Percentiles rank a stretch among this genome's conserved stretches.
Evolutionary conservation across 1,140 invertebrate genomes (phyloP).

Genomic region (Euwallacea similis): DNA sequence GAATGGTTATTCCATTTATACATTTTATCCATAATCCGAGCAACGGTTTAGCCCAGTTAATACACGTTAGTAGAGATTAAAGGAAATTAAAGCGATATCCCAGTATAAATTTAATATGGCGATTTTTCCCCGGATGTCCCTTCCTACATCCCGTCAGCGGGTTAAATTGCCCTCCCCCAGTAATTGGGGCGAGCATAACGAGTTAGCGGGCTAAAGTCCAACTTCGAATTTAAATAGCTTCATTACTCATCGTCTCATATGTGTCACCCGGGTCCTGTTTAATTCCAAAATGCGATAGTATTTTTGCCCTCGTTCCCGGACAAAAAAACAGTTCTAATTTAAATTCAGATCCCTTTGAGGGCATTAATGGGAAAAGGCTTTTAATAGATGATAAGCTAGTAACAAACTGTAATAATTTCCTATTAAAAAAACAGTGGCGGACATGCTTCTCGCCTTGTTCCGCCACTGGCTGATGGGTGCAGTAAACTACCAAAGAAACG

Average conservation of each 20-base stretch:
- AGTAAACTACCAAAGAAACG: too few species aligned
- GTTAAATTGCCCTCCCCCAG: conserved; percentile 10
- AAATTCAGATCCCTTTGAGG: background rate
- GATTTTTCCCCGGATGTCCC: background rate
- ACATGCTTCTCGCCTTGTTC: too few species aligned
- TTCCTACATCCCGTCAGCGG: conserved; percentile 4
- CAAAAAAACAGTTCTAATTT: conserved; percentile 9
- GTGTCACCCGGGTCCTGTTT: conserved; percentile 21
- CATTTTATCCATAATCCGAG: too few species aligned
- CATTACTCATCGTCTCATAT: conserved; percentile 37
- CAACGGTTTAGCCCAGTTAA: too few species aligned
- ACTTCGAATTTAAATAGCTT: conserved; percentile 39
- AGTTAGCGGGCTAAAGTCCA: conserved; percentile 23
- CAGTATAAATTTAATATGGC: background rate
- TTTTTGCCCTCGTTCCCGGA: background rate
- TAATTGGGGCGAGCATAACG: conserved; percentile 20
- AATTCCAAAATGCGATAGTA: conserved; percentile 27
- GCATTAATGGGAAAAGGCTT: too few species aligned
- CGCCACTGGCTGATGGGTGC: too few species aligned
- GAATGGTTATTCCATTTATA: too few species aligned
- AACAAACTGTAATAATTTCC: too few species aligned
- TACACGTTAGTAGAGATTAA: too few species aligned
- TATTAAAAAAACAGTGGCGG: too few species aligned
- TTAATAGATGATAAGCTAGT: too few species aligned
- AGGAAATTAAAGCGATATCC: too few species aligned